These are phyloP conservation scores for Nemopilema nomurai DNA, from an alignment of 30 jellyfish, hydroid and myxozoan genomes.

Conservation along the genomic window DNA sequence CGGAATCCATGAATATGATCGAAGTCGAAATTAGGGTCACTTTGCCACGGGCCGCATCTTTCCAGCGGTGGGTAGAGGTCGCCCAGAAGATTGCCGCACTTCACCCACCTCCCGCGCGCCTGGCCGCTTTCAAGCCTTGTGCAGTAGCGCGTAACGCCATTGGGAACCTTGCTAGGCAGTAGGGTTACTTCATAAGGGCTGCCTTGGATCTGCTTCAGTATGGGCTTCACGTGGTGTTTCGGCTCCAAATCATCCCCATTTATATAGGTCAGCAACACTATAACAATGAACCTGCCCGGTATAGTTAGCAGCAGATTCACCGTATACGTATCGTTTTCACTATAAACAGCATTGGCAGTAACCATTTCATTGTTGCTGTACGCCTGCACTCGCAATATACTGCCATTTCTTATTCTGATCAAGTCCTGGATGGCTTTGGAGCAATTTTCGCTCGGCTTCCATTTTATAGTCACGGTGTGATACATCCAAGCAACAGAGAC, in stretches of 20 bases:
- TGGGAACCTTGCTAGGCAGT: slow-evolving; percentile 49
- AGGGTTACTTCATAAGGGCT: slow-evolving; percentile 74
- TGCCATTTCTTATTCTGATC: slow-evolving; percentile 52
- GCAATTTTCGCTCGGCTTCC: slow-evolving; percentile 72
- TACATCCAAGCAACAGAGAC: slow-evolving; percentile 63
- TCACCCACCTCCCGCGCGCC: slow-evolving; percentile 89
- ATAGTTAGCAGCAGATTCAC: slow-evolving; percentile 74
- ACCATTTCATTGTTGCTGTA: slow-evolving; percentile 83
- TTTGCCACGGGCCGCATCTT: slow-evolving; percentile 97
- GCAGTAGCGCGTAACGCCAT: slow-evolving; percentile 71
- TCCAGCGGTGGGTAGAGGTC: slow-evolving; percentile 77
- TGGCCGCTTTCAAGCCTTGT: slow-evolving; percentile 72
- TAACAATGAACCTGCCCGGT: slow-evolving; percentile 69
- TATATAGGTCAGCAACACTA: slow-evolving; percentile 79
- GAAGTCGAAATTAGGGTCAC: slow-evolving; percentile 69
- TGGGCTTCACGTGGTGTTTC: slow-evolving; percentile 73
- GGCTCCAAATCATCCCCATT: slow-evolving; percentile 72
- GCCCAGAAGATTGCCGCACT: slow-evolving; percentile 82
- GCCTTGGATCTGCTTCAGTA: slow-evolving; percentile 73
- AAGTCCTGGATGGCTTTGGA: slow-evolving; percentile 36
- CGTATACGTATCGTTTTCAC: slow-evolving; percentile 71
- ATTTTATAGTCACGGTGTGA: slow-evolving; percentile 42
- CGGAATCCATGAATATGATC: slow-evolving; percentile 85
- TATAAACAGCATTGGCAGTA: slow-evolving; percentile 54
- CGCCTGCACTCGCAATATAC: slow-evolving; percentile 85